Evolutionary conservation across 2,888 invertebrate species (phyloP), one percentile per base, ranked within the genome.

Genomic region (Eucriotettix oculatus): DNA sequence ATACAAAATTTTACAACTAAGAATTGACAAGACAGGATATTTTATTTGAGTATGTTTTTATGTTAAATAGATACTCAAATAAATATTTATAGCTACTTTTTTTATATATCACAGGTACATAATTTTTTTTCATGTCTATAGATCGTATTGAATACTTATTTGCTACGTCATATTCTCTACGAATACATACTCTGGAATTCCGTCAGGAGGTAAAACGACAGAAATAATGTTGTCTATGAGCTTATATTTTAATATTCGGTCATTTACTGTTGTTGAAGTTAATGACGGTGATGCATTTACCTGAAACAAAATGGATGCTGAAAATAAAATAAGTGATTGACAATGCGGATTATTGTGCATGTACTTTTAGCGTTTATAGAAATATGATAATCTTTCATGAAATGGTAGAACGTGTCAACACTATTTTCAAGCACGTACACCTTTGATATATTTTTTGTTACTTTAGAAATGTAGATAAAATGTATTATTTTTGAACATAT

Each of bases 251-350:
- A 96, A 78, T 69, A 94, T 93, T 66, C 95, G 79, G 74, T 97
- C 96, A 69, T 92, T 93, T 0, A 90, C 89, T 0, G 96, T 97
- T 0, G 96, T 97, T 0, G 95, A 91, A 1, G 94, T 90, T 63
- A 96, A 73, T 0, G 96, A 94, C 0, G 96, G 96, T 0, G 95
- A 96, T 1, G 96, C 93, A 71, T 96, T 96, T n/a, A 92, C 91
- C 83, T 84, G 66, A 42, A 29, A 29, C 29, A 29, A 29, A 29
- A 29, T 29, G 29, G 29, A 2, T 29, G 2, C 29, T 29, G 3
- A 29, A 29, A 29, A 29, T 29, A 29, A 29, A 29, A 29, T 29
- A 29, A 29, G 29, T 29, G 29, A 5, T 29, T 29, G 29, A 29
- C 29, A 29, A 29, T 29, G 29, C n/a, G n/a, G 29, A 29, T 29